Percentiles rank a stretch among this genome's conserved stretches.
These are phyloP conservation scores for Bombus difficillimus DNA, from an alignment of 1,140 invertebrate species.

Conservation along the genomic window DNA sequence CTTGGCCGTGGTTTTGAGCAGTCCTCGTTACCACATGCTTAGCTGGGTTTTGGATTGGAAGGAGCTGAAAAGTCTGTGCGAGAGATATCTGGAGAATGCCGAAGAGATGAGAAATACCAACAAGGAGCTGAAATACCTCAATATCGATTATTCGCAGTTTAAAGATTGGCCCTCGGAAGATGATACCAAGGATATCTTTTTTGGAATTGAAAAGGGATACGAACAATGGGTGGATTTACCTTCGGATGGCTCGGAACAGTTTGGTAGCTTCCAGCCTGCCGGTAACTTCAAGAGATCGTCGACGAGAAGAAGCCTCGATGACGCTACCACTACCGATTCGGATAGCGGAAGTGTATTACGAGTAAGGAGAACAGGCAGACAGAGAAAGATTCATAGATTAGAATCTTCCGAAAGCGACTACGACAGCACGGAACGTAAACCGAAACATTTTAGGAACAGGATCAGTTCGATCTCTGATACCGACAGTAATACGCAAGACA, in stretches of 20 bases:
- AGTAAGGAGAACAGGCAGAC: slow-evolving; percentile 66
- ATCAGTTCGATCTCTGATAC: slow-evolving; percentile 80
- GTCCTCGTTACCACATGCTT: slow-evolving; percentile 85
- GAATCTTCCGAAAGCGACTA: slow-evolving; percentile 82
- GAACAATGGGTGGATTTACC: slow-evolving; percentile 81
- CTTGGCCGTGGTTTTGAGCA: slow-evolving; percentile 84
- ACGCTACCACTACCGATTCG: slow-evolving; percentile 77
- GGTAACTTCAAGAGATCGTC: slow-evolving; percentile 72
- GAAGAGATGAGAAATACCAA: slow-evolving; percentile 84
- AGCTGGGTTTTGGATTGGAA: slow-evolving; percentile 86
- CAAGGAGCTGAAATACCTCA: slow-evolving; percentile 86
- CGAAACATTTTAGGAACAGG: slow-evolving; percentile 74
- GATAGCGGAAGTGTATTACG: slow-evolving; percentile 76
- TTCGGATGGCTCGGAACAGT: slow-evolving; percentile 78
- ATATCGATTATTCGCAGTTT: slow-evolving; percentile 87
- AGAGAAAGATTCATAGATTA: slow-evolving; percentile 76
- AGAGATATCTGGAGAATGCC: slow-evolving; percentile 84
- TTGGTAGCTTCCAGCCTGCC: slow-evolving; percentile 77
- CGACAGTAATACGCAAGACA: slow-evolving; percentile 82
- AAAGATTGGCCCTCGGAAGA: slow-evolving; percentile 83
- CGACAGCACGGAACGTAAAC: slow-evolving; percentile 76
- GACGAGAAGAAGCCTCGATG: slow-evolving; percentile 75
- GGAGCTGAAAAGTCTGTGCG: slow-evolving; percentile 84
- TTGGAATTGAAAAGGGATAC: slow-evolving; percentile 85
- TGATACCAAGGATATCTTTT: slow-evolving; percentile 79